Evolutionary conservation across 2,113 vertebrate species (phyloP).

Genomic region (Malaclemys terrapin): DNA sequence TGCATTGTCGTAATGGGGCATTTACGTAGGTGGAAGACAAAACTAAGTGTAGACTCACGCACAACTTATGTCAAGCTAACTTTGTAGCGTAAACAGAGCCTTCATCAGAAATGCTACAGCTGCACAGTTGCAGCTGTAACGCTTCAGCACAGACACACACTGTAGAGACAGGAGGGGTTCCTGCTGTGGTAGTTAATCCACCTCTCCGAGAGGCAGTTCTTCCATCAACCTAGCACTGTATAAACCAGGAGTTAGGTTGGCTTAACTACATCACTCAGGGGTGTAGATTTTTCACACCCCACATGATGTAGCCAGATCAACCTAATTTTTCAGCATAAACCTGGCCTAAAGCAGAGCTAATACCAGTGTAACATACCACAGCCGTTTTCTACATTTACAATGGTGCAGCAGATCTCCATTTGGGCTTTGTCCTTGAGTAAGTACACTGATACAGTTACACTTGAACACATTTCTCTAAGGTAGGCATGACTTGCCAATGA

Average conservation of each 20-base stretch:
- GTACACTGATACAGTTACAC: conserved; percentile 36
- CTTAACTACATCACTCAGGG: no score
- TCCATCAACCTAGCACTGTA: no score
- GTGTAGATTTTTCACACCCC: no score
- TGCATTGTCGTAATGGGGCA: not conserved
- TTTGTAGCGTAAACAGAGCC: not conserved
- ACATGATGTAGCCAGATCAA: no score
- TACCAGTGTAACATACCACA: not conserved
- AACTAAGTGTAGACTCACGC: not conserved
- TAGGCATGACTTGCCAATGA: conserved; percentile 56
- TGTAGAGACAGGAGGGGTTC: not conserved
- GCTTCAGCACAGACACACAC: not conserved
- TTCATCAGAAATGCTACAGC: not conserved
- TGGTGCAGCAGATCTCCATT: conserved; percentile 1
- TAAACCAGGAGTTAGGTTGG: no score
- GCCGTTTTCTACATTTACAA: not conserved
- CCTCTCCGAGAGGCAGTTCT: no score
- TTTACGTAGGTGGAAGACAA: not conserved
- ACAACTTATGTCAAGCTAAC: not conserved
- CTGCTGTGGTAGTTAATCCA: no score
- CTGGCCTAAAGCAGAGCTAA: not conserved
- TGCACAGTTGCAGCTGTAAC: not conserved
- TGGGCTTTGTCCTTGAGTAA: not conserved
- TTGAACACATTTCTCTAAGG: conserved; percentile 2
- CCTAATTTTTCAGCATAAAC: no score